Evolutionary conservation across 2,113 vertebrate genomes (phyloP).

Genomic region (Oreochromis aureus): DNA sequence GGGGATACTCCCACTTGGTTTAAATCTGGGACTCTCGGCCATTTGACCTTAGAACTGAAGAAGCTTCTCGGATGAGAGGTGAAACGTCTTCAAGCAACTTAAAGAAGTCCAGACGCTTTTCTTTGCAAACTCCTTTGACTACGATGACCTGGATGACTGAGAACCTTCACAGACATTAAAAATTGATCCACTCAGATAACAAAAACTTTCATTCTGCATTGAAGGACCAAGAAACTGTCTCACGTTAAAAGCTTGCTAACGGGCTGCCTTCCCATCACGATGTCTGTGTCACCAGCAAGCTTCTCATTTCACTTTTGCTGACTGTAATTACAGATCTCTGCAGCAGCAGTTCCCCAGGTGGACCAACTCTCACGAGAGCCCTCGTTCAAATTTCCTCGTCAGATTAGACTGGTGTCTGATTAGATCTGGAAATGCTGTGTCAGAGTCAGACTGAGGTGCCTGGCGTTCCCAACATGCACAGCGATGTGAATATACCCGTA

Average conservation of each 20-base stretch:
- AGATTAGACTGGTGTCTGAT: constrained; percentile 31
- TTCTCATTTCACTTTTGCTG: neutral
- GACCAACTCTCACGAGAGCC: neutral
- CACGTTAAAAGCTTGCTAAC: neutral
- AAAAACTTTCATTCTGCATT: neutral
- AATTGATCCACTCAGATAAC: neutral
- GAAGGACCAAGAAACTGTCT: neutral
- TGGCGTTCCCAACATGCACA: neutral
- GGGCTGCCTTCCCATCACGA: neutral
- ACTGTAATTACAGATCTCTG: constrained; percentile 6
- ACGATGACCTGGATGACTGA: no score
- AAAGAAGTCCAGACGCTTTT: no score
- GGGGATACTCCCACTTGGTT: no score
- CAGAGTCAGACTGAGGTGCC: constrained; percentile 7
- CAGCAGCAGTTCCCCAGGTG: neutral
- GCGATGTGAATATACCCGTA: neutral
- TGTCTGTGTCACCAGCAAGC: neutral
- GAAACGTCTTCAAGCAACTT: no score
- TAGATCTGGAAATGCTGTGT: constrained; percentile 4
- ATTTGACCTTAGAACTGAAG: no score
- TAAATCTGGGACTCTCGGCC: no score
- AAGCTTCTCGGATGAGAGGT: no score
- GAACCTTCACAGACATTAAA: no score
- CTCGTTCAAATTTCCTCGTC: constrained; percentile 30
- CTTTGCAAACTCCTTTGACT: no score